Percentiles rank a stretch among this genome's conserved stretches.
Conservation (phyloP, 2,113 vertebrate genomes). For the Nothoprocta pentlandii region DNA sequence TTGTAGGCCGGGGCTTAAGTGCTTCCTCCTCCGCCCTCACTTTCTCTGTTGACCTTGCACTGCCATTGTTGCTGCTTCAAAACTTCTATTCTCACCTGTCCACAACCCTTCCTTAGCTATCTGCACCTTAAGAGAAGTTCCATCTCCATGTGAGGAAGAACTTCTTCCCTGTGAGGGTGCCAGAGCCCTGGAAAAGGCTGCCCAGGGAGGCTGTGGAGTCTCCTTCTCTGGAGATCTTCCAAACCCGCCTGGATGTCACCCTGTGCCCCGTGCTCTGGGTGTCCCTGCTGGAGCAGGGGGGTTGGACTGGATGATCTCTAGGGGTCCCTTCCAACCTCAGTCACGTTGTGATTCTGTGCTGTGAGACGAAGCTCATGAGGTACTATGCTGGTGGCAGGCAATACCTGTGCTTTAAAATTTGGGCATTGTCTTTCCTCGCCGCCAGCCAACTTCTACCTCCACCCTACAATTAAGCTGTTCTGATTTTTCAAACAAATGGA, state of each 20-base stretch:
- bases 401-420: not conserved
- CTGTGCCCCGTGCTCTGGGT: too few species aligned
- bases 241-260: too few species aligned
- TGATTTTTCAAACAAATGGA: not conserved
- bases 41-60: not conserved
- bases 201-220: too few species aligned
- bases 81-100: accelerated
- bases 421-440: not conserved
- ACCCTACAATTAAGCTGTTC: not conserved
- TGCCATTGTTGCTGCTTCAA: not conserved
- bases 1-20: accelerated
- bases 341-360: too few species aligned
- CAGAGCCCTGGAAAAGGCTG: too few species aligned
- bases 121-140: not conserved
- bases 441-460: not conserved
- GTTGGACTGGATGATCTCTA: too few species aligned
- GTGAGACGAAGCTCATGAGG: not conserved
- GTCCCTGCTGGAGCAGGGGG: too few species aligned
- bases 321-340: too few species aligned
- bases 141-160: too few species aligned
- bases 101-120: not conserved
- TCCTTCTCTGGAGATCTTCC: too few species aligned
- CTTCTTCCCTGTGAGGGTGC: too few species aligned
- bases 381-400: not conserved
- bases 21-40: not conserved